Evolutionary conservation across 2,888 invertebrate species (phyloP).

Genomic region (Troides oblongomaculatus): DNA sequence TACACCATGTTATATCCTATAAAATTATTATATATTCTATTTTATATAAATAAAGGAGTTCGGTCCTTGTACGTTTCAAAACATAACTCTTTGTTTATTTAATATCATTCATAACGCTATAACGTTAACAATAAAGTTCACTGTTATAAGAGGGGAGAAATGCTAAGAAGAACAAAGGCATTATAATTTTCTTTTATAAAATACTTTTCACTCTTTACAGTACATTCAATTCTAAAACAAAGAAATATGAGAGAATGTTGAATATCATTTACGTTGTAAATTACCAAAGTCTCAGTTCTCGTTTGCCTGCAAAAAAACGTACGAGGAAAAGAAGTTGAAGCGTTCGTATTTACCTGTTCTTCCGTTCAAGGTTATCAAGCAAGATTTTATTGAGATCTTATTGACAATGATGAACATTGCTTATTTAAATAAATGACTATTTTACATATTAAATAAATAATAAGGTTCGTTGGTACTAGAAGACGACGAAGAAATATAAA

Average conservation of each 20-base stretch:
- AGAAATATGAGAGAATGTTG: background rate
- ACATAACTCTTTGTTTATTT: background rate
- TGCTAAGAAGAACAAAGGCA: no score
- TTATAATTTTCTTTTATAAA: no score
- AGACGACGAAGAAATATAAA: no score
- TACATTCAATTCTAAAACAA: background rate
- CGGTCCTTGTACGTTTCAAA: background rate
- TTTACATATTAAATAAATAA: no score
- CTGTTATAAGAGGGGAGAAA: no score
- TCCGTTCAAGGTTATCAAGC: conserved; percentile 3
- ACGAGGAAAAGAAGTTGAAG: conserved; percentile 13
- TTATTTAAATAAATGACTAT: background rate
- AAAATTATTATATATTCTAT: no score
- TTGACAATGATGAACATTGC: background rate
- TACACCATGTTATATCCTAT: no score
- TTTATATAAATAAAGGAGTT: no score
- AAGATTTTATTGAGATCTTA: background rate
- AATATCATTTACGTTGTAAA: background rate
- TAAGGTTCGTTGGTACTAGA: no score
- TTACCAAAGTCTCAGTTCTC: background rate
- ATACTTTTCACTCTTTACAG: no score
- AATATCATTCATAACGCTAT: no score
- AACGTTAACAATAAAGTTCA: no score
- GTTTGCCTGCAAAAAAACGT: conserved; percentile 5
- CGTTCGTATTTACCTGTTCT: conserved; percentile 7